Conservation (phyloP, 2,888 invertebrate genomes). For the Phlogophora meticulosa region DNA sequence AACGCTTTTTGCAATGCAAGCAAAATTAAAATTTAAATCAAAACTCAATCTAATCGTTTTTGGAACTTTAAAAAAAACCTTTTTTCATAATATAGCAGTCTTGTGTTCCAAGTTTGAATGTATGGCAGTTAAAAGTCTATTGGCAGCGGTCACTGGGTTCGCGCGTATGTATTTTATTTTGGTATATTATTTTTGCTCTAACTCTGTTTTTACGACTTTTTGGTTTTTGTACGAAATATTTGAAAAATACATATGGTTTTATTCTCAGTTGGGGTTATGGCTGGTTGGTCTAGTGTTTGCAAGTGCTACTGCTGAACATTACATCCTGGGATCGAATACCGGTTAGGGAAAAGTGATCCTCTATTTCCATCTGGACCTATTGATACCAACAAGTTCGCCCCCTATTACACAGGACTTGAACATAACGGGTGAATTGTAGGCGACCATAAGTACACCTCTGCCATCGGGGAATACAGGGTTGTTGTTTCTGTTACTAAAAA, state of each 20-base stretch:
- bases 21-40: constrained; percentile 14
- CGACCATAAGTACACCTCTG: no score
- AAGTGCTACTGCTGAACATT: no score
- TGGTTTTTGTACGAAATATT: constrained; percentile 17
- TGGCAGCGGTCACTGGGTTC: constrained; percentile 28
- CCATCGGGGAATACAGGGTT: no score
- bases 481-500: no score
- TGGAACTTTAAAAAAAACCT: constrained; percentile 20
- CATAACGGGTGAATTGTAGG: no score
- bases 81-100: background rate
- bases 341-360: no score
- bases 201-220: constrained; percentile 39
- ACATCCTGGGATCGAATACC: no score
- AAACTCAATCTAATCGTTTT: constrained; percentile 2
- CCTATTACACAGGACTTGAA: no score
- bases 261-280: constrained; percentile 25
- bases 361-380: no score
- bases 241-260: constrained; percentile 12
- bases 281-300: no score
- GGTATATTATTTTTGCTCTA: constrained; percentile 23
- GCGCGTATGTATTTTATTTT: constrained; percentile 35
- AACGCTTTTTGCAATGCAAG: background rate
- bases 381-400: no score
- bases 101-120: constrained; percentile 52
- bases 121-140: constrained; percentile 57